Evolutionary conservation across 2,797 vertebrate species (phyloP).

Genomic region (Sus cebifrons): DNA sequence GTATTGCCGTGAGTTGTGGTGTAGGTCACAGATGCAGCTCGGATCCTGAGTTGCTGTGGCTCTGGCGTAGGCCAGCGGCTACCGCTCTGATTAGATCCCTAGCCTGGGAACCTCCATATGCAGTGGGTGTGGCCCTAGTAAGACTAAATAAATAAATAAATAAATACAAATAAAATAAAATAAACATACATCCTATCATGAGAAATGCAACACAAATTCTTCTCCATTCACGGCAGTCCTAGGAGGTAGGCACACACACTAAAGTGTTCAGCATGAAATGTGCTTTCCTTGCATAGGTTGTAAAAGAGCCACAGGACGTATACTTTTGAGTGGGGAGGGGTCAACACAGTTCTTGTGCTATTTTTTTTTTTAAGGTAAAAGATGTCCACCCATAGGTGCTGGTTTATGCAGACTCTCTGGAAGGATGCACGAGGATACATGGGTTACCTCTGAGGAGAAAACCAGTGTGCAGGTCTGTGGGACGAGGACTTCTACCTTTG

Average conservation of each 20-base stretch:
- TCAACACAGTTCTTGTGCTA: background rate
- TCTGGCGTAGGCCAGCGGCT: no score
- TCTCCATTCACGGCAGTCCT: background rate
- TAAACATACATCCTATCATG: background rate
- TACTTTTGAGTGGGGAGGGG: background rate
- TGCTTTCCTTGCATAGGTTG: background rate
- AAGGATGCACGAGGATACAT: background rate
- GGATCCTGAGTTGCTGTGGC: no score
- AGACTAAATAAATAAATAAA: no score
- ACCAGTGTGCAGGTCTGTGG: background rate
- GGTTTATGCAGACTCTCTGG: background rate
- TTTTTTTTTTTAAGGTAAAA: background rate
- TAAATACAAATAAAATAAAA: background rate
- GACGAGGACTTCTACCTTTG: background rate
- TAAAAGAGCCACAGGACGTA: background rate
- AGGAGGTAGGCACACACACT: fast-evolving
- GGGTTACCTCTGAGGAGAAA: background rate
- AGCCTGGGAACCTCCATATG: no score
- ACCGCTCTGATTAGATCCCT: no score
- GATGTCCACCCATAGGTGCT: background rate
- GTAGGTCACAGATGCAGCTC: no score
- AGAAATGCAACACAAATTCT: background rate
- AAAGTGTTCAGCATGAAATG: background rate
- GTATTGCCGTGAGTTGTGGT: no score
- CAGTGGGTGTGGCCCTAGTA: no score